A percentile compares a stretch with the other conserved stretches of the same genome.
Evolutionary conservation across 1,140 invertebrate species (phyloP).

Genomic region (Antheraea mylitta): DNA sequence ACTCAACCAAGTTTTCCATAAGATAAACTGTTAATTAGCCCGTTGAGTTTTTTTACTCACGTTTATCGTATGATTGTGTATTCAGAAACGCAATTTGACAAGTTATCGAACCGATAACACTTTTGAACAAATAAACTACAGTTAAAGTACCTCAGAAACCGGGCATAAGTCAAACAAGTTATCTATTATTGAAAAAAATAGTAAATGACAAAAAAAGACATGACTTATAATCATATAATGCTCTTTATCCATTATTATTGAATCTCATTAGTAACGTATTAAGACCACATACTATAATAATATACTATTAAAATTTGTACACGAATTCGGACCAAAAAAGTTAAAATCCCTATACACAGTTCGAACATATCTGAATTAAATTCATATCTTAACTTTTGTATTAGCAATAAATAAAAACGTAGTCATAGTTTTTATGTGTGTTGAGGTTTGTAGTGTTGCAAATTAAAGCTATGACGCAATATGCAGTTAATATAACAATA

Average conservation of each 20-base stretch:
- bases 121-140: no score
- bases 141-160: no score
- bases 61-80: no score
- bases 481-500: neutral
- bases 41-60: no score
- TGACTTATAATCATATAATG: conserved; percentile 1
- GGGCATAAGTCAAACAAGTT: neutral
- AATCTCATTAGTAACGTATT: neutral
- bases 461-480: neutral
- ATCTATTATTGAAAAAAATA: neutral
- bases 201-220: neutral
- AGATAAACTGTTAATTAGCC: no score
- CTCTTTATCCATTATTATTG: neutral
- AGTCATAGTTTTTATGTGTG: neutral
- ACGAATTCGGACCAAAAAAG: conserved; percentile 57
- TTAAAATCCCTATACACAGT: conserved; percentile 46
- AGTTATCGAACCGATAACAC: no score
- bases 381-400: conserved; percentile 58
- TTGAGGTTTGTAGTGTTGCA: neutral
- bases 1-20: no score
- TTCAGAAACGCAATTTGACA: no score
- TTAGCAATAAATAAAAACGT: conserved; percentile 54
- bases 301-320: conserved; percentile 9
- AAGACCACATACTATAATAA: neutral
- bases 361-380: conserved; percentile 60